Conservation (phyloP, 1,140 invertebrate species). For the Adoxophyes honmai region DNA sequence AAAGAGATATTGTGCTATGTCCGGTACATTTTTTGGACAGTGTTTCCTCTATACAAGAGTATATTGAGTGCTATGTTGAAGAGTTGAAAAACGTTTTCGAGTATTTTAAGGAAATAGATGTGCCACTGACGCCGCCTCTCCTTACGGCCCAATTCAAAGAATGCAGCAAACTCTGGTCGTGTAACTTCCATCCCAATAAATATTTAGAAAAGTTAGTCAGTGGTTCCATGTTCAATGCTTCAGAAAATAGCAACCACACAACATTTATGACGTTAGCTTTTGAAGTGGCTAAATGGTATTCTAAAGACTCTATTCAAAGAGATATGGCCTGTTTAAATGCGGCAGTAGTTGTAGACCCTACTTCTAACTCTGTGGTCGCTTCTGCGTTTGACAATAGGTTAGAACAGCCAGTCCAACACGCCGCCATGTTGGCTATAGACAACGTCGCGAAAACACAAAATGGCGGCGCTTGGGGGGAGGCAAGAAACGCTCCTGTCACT, state of each 20-base stretch:
- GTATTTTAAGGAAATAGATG: conserved; percentile 76
- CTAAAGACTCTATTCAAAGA: conserved; percentile 24
- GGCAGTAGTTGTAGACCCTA: conserved; percentile 85
- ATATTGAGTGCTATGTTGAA: conserved; percentile 71
- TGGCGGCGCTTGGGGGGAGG: conserved; percentile 83
- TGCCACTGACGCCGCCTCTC: conserved; percentile 80
- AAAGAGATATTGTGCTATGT: conserved; percentile 80
- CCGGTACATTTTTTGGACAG: conserved; percentile 38
- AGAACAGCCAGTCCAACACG: conserved; percentile 88
- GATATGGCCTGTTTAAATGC: conserved; percentile 47
- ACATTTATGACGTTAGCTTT: conserved; percentile 81
- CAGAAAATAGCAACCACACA: conserved; percentile 79
- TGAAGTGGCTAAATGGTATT: conserved; percentile 70
- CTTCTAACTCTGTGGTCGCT: conserved; percentile 79
- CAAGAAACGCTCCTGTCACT: conserved; percentile 13
- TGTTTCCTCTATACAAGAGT: conserved; percentile 66
- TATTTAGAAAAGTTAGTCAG: conserved; percentile 81
- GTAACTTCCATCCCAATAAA: conserved; percentile 90
- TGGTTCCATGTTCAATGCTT: conserved; percentile 80
- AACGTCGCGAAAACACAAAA: conserved; percentile 89
- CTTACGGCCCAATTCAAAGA: conserved; percentile 83
- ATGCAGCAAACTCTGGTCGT: conserved; percentile 85
- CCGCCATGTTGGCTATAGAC: conserved; percentile 91
- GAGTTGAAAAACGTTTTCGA: conserved; percentile 75
- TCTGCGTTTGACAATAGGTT: conserved; percentile 80